Base-by-base conservation (phyloP, 1,140 invertebrate genomes). In the Sipha flava region DNA sequence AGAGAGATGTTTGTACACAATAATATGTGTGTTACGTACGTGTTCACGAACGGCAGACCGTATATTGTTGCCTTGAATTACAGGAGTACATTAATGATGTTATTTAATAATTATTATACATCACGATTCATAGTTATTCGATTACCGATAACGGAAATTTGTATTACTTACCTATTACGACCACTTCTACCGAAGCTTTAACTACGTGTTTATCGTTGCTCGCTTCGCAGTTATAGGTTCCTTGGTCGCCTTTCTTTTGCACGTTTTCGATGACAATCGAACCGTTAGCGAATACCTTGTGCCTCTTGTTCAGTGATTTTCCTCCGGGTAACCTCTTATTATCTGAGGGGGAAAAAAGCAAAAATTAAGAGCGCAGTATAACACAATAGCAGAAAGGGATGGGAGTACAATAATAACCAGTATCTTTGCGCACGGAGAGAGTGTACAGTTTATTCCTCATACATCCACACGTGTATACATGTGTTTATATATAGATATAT, bases 181-280 rank as follows among this genome's bases (percentile, higher is more conserved):
- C 86, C 21, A 90, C 86, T 73, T 89, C 88, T 26, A 90, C 88
- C 5, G 87, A 85, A 16, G 87, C 86, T 52, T 88, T 87, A 18
- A 88, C 88, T 0, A 88, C 87, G 82, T 88, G 85, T 82, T 89
- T 86, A 83, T 90, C 88, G 83, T 90, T 90, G 64, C 85, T 85
- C 0, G 90, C 91, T 4, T 87, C 88, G 82, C 88, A 89, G 0
- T 83, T 85, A 81, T 90, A 90, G 37, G 82, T 81, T 3, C 89
- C 89, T 31, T 85, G 88, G 84, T 93, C 92, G 12, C 88, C 85
- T 34, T 85, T 85, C 47, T 80, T 82, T 52, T 82, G 82, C 16
- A 79, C 81, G 70, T 84, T 83, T 29, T 84, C 79, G 3, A 81
- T 81, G 70, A 84, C 80, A 31, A 83, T 82, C 47, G 82, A 81